Evolutionary conservation across 2,797 vertebrate species (phyloP).

Genomic region (Sebastes minor): DNA sequence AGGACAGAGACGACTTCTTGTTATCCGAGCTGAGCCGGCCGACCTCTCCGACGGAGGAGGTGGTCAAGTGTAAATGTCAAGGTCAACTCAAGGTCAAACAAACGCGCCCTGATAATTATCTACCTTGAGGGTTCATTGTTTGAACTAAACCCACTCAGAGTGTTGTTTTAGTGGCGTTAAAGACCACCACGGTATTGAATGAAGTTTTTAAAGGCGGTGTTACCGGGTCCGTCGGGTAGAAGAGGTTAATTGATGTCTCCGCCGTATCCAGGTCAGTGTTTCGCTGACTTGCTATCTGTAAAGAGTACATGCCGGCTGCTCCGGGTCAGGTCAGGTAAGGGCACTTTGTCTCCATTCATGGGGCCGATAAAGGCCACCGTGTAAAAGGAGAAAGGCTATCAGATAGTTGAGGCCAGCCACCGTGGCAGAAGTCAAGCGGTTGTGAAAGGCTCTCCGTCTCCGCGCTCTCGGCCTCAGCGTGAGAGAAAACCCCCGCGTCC

Average conservation of each 20-base stretch:
- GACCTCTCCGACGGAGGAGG: not conserved
- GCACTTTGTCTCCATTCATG: constrained; percentile 62
- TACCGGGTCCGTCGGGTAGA: not conserved
- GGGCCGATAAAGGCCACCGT: constrained; percentile 63
- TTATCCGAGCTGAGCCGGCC: not conserved
- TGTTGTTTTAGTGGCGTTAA: not conserved
- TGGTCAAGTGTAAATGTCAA: not conserved
- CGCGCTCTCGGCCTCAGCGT: constrained; percentile 44
- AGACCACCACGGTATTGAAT: not conserved
- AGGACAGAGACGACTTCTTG: accelerated
- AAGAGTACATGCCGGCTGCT: not conserved
- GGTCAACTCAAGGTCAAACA: not conserved
- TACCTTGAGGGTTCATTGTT: not conserved
- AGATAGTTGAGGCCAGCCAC: constrained; percentile 70
- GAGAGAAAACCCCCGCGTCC: constrained; percentile 59
- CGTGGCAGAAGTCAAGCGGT: constrained; percentile 63
- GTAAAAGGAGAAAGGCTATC: constrained; percentile 81
- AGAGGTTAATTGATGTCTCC: too few species aligned
- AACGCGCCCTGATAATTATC: not conserved
- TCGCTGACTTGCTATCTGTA: not conserved
- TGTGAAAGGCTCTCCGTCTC: constrained; percentile 63
- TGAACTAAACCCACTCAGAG: too few species aligned
- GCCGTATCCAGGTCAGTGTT: not conserved
- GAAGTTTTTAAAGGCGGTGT: not conserved
- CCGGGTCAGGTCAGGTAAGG: constrained; percentile 57